These are phyloP conservation scores for Pyrrhopygopsis socrates DNA, from an alignment of 2,888 invertebrate genomes.

Conservation along the genomic window DNA sequence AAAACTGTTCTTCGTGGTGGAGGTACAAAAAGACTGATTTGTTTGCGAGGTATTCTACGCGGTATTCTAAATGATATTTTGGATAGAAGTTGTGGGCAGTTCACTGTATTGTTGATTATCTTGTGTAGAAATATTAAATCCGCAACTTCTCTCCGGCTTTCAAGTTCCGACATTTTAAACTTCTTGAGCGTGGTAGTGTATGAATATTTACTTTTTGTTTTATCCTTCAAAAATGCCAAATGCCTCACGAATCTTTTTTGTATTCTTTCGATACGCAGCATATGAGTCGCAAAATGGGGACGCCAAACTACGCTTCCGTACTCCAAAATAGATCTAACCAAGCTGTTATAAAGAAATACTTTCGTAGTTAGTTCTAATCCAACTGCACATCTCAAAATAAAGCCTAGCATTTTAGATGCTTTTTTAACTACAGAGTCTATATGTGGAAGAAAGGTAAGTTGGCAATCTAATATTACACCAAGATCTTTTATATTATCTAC, in stretches of 20 bases:
- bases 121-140: not conserved
- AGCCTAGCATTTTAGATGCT: not conserved
- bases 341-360: not conserved
- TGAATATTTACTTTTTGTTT: too few species aligned
- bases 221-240: not conserved
- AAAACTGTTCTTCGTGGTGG: not conserved
- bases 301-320: not conserved
- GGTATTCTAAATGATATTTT: not conserved
- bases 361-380: not conserved
- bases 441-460: not conserved
- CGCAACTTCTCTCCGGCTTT: not conserved
- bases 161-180: not conserved
- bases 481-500: slow-evolving; percentile 52
- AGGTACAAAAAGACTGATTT: not conserved
- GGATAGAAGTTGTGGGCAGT: not conserved
- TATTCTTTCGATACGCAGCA: not conserved
- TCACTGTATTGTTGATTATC: not conserved
- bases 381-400: not conserved
- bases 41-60: not conserved
- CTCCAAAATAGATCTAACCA: not conserved
- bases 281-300: not conserved
- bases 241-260: not conserved
- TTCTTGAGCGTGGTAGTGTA: not conserved
- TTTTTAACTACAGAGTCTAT: not conserved
- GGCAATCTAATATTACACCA: slow-evolving; percentile 37